Percentiles rank a stretch among this genome's conserved stretches.
Conservation (phyloP, 23 tunicate genomes). For the Trididemnum nubilum region DNA sequence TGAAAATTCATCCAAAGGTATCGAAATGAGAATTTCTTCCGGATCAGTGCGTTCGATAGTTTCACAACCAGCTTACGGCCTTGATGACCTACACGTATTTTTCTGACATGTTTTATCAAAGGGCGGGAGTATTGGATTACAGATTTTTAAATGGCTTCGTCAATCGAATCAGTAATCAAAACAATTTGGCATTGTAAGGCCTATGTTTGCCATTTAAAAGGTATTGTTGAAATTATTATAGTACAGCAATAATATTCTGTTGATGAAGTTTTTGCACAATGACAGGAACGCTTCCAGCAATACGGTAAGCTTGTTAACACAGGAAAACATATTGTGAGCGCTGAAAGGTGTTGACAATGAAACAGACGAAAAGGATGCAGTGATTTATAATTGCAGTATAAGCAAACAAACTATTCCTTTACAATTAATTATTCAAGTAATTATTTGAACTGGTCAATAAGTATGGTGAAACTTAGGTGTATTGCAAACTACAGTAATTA, state of each 20-base stretch:
- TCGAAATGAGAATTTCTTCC: too few species aligned
- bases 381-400: too few species aligned
- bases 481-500: too few species aligned
- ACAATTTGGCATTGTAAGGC: conserved; percentile 9
- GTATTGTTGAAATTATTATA: conserved; percentile 43
- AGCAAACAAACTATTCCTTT: too few species aligned
- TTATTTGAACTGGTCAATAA: too few species aligned
- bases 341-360: not conserved
- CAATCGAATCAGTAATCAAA: not conserved
- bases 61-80: too few species aligned
- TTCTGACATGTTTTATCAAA: not conserved
- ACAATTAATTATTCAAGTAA: too few species aligned
- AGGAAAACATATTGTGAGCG: not conserved
- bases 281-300: conserved; percentile 41
- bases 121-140: not conserved
- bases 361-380: too few species aligned
- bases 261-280: conserved; percentile 33
- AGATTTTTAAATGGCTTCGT: not conserved
- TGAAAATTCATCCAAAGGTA: too few species aligned
- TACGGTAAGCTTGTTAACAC: conserved; percentile 33
- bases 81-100: conserved; percentile 9
- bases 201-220: not conserved
- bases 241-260: conserved; percentile 12
- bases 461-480: too few species aligned
- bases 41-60: too few species aligned